Conservation (phyloP, 2,888 invertebrate species). For the Steinernema carpocapsae region DNA sequence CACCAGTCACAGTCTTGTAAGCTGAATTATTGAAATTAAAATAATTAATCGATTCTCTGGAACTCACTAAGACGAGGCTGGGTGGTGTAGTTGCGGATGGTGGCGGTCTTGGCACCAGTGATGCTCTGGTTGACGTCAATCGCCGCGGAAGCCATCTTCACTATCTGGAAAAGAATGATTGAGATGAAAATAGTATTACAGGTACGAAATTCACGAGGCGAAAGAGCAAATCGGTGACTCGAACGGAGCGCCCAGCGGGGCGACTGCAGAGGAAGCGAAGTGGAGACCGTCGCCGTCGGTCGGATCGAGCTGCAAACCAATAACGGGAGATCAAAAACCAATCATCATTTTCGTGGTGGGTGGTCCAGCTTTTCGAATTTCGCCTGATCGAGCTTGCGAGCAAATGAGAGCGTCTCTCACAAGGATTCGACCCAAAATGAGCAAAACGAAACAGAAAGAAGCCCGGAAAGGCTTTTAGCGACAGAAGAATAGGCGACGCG, state of each 20-base stretch:
- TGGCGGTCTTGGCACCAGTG: conserved; percentile 60
- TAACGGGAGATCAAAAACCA: conserved; percentile 5
- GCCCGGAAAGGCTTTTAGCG: too few relatives aligned
- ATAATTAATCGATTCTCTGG: not conserved
- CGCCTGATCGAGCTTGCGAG: too few relatives aligned
- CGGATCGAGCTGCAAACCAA: not conserved
- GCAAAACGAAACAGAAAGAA: too few relatives aligned
- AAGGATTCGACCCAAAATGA: too few relatives aligned
- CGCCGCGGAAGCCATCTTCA: not conserved
- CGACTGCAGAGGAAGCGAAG: not conserved
- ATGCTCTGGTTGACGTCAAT: conserved; percentile 48
- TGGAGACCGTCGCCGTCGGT: not conserved
- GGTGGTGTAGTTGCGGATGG: conserved; percentile 85
- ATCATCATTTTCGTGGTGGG: conserved; percentile 10
- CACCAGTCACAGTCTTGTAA: conserved; percentile 97
- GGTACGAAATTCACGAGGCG: not conserved
- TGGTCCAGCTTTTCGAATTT: not conserved
- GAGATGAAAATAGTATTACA: not conserved
- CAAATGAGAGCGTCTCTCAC: too few relatives aligned
- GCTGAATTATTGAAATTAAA: conserved; percentile 74
- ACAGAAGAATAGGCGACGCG: too few relatives aligned
- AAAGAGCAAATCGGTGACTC: not conserved
- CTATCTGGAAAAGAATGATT: not conserved
- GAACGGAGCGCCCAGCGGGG: not conserved
- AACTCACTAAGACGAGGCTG: conserved; percentile 80